Evolutionary conservation across 2,888 invertebrate species (phyloP), one percentile per base, ranked within the genome.

Genomic region (Cerastis leucographa): DNA sequence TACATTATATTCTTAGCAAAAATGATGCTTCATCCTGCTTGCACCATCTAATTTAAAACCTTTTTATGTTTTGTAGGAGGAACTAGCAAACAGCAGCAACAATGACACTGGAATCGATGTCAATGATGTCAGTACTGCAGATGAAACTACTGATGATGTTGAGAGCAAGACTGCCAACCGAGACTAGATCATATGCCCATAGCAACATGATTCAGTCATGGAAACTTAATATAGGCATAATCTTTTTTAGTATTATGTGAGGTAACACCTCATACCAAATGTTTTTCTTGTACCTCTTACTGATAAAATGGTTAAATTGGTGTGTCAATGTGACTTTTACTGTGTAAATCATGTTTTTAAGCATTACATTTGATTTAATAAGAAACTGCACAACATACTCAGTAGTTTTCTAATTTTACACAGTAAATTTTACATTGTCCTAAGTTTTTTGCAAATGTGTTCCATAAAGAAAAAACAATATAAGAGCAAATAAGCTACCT

Each of bases 51-150:
- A 68, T n/a, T 56, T 40, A 2, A 19, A 54, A 67, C 22, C 51
- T 49, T 66, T 40, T 42, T 4, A 61, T 71, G 4, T 46, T 35
- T 76, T 91, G 51, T 87, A 97, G 92, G 94, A 97, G 97, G 98
- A 98, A 91, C 97, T 98, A 93, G 95, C 97, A 9, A 97, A 94
- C 80, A 89, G 96, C 81, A 97, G 97, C 88, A 97, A 97, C 80
- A 96, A 97, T 89, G 96, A 95, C 87, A 97, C 97, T 74, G 97
- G 96, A 29, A 97, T 97, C 89, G 97, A 97, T 89, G 94, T 97
- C 35, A 96, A 96, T 81, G 97, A 97, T 87, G 94, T 96, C 81
- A 97, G 97, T 84, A 95, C 95, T 46, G 94, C 95, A 46, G 96
- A 96, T 85, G 95, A 95, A 77, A 93, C 88, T 74, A 83, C 88